Evolutionary conservation across 2,113 vertebrate species (phyloP).

Genomic region (Nesoenas mayeri): DNA sequence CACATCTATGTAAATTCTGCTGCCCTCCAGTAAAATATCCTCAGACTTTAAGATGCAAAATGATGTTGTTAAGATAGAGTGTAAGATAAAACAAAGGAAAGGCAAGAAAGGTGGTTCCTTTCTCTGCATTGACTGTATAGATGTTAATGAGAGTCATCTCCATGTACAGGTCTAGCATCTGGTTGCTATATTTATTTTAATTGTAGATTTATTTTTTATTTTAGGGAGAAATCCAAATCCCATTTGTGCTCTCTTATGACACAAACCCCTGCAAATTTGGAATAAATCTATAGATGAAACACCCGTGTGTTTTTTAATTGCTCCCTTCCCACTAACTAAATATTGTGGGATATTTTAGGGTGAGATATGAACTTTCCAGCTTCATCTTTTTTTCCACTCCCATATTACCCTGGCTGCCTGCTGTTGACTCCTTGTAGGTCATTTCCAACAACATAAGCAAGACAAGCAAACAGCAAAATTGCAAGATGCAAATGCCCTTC

Average conservation of each 20-base stretch:
- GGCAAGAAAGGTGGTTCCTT: slow-evolving; percentile 19
- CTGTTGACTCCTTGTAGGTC: slow-evolving; percentile 59
- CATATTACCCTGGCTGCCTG: slow-evolving; percentile 8
- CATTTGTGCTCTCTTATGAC: neutral
- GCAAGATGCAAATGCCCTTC: slow-evolving; percentile 70
- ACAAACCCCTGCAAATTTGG: neutral
- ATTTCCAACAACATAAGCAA: slow-evolving; percentile 55
- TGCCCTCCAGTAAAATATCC: neutral
- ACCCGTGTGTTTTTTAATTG: neutral
- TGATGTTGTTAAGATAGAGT: neutral
- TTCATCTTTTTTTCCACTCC: slow-evolving; percentile 24
- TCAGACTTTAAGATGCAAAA: neutral
- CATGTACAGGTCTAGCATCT: slow-evolving; percentile 31
- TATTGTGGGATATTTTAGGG: neutral
- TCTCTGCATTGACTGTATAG: slow-evolving; percentile 8
- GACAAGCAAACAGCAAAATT: slow-evolving; percentile 62
- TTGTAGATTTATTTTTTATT: neutral
- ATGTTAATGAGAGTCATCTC: slow-evolving; percentile 36
- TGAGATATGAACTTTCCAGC: slow-evolving; percentile 22
- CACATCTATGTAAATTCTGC: neutral
- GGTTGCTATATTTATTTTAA: slow-evolving; percentile 45
- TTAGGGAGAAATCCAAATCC: neutral
- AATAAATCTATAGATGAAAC: slow-evolving; percentile 16
- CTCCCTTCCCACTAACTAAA: neutral
- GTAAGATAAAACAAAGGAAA: slow-evolving; percentile 26